phyloP scores from a whole-genome alignment of 2,113 vertebrate species.

The Gnathonemus longibarbis region DNA sequence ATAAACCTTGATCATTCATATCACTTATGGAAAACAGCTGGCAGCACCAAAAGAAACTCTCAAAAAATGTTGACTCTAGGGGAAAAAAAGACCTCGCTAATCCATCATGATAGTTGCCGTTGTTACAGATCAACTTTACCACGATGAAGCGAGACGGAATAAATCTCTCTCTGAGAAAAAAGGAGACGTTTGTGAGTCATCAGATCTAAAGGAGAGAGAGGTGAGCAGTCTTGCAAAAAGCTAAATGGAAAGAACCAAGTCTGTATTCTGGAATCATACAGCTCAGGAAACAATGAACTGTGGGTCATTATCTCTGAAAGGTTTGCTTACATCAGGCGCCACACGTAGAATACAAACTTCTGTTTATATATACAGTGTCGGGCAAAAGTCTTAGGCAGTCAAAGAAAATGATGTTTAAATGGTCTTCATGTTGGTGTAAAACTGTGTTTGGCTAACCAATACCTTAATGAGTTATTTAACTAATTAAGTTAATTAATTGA shows the following conservation, averaged over 20 bases:
- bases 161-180: background rate
- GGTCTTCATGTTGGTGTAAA: background rate
- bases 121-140: background rate
- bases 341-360: background rate
- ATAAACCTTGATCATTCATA: background rate
- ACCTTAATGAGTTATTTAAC: too few species aligned
- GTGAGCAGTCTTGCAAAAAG: background rate
- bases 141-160: background rate
- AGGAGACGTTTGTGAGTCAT: background rate
- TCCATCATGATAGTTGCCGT: background rate
- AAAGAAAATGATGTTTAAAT: background rate
- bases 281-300: background rate
- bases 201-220: background rate
- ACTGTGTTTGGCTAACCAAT: too few species aligned
- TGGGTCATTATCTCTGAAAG: background rate
- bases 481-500: background rate
- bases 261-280: background rate
- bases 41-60: background rate
- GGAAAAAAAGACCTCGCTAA: background rate
- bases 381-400: background rate
- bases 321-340: background rate
- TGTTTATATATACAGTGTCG: background rate
- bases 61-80: conserved; percentile 4
- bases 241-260: background rate
- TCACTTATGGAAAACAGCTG: background rate